Percentiles rank a stretch among this genome's conserved stretches.
phyloP scores from a whole-genome alignment of 2,113 vertebrate genomes.

The Aspiorhynchus laticeps region DNA sequence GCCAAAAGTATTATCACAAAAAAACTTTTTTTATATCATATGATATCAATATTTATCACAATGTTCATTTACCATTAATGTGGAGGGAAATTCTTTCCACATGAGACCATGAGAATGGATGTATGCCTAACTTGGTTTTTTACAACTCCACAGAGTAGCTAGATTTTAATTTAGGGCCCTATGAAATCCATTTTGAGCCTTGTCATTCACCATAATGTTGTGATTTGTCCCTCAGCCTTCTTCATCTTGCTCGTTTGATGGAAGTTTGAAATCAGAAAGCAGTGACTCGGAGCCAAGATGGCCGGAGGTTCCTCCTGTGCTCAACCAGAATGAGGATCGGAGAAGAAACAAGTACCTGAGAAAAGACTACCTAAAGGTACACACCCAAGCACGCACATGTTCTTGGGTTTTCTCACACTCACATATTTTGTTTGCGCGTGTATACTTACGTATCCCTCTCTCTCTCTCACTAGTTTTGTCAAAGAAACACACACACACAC shows the following conservation, averaged over 20 bases:
- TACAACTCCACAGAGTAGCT: neutral
- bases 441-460: slow-evolving; percentile 51
- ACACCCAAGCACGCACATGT: neutral
- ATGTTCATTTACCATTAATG: neutral
- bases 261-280: slow-evolving; percentile 81
- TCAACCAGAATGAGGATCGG: slow-evolving; percentile 93
- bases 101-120: slow-evolving; percentile 62
- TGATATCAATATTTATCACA: too few species aligned
- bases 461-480: neutral
- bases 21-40: too few species aligned
- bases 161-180: neutral
- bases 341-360: slow-evolving; percentile 92
- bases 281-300: slow-evolving; percentile 82
- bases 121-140: neutral
- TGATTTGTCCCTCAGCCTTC: slow-evolving; percentile 64
- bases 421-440: neutral
- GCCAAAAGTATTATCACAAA: too few species aligned
- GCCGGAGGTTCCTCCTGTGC: slow-evolving; percentile 86
- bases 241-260: slow-evolving; percentile 76
- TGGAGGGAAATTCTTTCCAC: neutral
- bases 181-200: neutral
- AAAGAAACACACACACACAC: neutral
- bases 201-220: slow-evolving; percentile 29
- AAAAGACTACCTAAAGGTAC: slow-evolving; percentile 96
- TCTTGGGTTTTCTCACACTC: neutral